Evolutionary conservation across 2,797 vertebrate genomes (phyloP), one percentile per base, ranked within the genome.

Genomic region (Acanthornis magna): DNA sequence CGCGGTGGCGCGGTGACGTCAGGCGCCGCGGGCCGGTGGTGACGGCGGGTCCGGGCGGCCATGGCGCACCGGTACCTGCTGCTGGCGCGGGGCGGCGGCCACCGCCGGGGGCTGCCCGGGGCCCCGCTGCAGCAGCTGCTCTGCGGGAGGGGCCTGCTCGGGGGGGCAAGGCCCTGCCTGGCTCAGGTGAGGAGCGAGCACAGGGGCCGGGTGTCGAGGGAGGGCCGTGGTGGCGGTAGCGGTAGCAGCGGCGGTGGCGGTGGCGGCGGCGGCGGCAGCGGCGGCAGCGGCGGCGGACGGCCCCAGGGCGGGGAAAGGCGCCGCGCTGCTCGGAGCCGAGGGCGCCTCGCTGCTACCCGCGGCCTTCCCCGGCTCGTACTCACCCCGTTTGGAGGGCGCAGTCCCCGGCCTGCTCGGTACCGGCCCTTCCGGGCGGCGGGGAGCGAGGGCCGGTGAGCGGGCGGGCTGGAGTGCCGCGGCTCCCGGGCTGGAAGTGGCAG

Each of bases 11-110:
- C 1, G 30, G 20, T 91, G 93, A 78, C 26, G 82, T 94, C 90
- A 94, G 26, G 70, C 78, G 74, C 34, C 34, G 36, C 11, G 3
- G 17, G 36, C 3, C 26, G 57, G 80, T 1, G 18, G 92, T 18
- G 57, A 57, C 25, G 45, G 38, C 20, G 65, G 92, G 63, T 16
- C 32, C 73, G 18, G 43, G 81, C 50, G 20, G 93, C 34, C 43
- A 98, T 98, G 98, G 98, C 98, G 82, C 98, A 98, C 84, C 98
- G 98, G 85, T 98, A 98, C 89, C 96, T 98, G 67, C 97, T 98
- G 95, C 88, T 98, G 66, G 97, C 97, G 55, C 94, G 96, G 90
- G 95, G 98, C 26, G 96, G 98, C 71, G 96, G 96, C 79, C 62
- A 98, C 70, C 92, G 97, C 29, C 93, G 96, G 29, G 92, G 97